Base-by-base conservation (phyloP, 2,113 vertebrate genomes). In the Promerops cafer region DNA sequence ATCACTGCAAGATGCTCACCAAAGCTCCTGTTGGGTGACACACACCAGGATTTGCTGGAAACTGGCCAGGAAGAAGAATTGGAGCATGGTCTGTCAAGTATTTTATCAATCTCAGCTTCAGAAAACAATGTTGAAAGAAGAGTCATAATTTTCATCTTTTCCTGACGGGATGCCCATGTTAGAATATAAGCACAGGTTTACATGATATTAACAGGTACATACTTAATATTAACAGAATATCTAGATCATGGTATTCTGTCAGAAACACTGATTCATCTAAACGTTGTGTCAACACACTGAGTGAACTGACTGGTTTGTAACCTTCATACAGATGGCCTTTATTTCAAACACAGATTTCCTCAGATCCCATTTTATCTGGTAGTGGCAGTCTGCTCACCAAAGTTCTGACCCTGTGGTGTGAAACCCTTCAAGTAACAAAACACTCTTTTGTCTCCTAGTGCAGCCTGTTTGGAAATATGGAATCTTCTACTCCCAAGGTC, bases 1-100 rank as follows among this genome's bases (percentile, higher is more conserved):
- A 16, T 31, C 47, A 17, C 4, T 28, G 14, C 9, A 27, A 54
- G 21, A 33, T 0, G 0, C 11, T 40, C 16, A 40, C 16, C 31
- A 52, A 26, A 47, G 4, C 13, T 75, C 18, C 4, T 0, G 0
- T 0, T 61, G 75, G 10, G 5, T 91, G 35, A 39, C 33, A 69
- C 15, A 69, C 11, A 45, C 5, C 24, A 42, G 56, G 50, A 56
- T 57, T 61, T 37, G 6, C 22, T 61, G 56, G 21, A 88, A 78
- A 18, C 37, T 47, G 37, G 16, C 21, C 18, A 44, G n/a, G 9
- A 54, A 53, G 21, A 75, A 63, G 18, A 22, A 39, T 10, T 60
- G 19, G n/a, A 68, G 11, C 24, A 21, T 44, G 6, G 6, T 39
- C 12, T 52, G 40, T 37, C 37, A 65, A 56, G 16, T 30, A 60